Evolutionary conservation across 2,888 invertebrate genomes (phyloP), one percentile per base, ranked within the genome.

Genomic region (Athripsodes cinereus): DNA sequence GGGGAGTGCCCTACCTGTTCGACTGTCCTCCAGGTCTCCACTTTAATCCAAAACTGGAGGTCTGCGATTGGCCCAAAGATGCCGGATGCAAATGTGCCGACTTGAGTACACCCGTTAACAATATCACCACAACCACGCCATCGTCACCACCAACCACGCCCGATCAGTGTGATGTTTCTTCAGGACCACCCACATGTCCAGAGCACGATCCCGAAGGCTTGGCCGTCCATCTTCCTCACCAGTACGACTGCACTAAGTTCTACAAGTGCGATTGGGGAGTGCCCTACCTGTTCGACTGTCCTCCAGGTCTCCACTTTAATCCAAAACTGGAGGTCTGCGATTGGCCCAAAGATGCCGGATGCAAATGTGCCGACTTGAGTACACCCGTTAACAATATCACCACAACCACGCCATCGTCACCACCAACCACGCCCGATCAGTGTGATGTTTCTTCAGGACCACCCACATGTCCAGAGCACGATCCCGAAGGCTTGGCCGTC

Each of bases 31-130:
- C 22, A 16, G 62, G 58, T 13, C 57, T 66, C 11, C 64, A 66
- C 49, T 67, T 66, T 50, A 65, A 66, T 55, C 61, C 64, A 1
- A 22, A 18, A 8, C 21, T 64, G 52, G 63, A 65, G 47, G 64
- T 65, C 16, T 67, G 67, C 34, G 67, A 67, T 56, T 67, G 52
- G 47, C 65, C 65, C 5, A 50, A 55, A 18, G 52, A 62, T 46
- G 67, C 67, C 20, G 66, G 66, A 6, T 62, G 60, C 26, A 52
- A 47, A 26, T 51, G 31, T 16, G 40, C 40, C 26, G 26, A 10
- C 3, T n/a, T 3, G 26, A 26, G 26, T 3, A 26, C 5, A 26
- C n/a, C n/a, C n/a, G n/a, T n/a, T n/a, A n/a, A n/a, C n/a, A n/a
- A n/a, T n/a, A n/a, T n/a, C n/a, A n/a, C n/a, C 3, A 26, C 26